These are phyloP conservation scores for Thalassoma bifasciatum DNA, from an alignment of 2,113 vertebrate genomes.

Conservation along the genomic window DNA sequence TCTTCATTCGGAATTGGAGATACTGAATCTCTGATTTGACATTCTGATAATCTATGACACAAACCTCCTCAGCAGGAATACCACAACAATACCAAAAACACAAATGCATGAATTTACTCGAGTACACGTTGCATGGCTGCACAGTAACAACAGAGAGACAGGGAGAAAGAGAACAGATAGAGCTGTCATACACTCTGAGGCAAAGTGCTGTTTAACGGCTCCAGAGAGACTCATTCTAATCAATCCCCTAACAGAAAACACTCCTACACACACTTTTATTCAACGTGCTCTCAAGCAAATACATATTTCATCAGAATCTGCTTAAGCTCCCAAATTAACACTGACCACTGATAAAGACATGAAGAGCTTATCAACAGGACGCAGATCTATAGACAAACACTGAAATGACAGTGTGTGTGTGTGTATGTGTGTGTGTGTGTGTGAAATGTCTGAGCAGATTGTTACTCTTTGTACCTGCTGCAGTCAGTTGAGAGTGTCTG, in stretches of 20 bases:
- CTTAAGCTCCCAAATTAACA: constrained; percentile 23
- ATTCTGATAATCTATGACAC: not conserved
- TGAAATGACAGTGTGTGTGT: not conserved
- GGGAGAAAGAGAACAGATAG: constrained; percentile 19
- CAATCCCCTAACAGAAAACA: constrained; percentile 39
- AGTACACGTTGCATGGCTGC: constrained; percentile 35
- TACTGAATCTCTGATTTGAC: not conserved
- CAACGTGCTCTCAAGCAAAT: constrained; percentile 49
- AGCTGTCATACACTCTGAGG: constrained; percentile 45
- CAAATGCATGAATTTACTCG: not conserved
- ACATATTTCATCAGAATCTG: constrained; percentile 59
- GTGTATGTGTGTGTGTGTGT: not conserved
- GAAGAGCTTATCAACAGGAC: constrained; percentile 7
- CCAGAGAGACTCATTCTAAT: constrained; percentile 32
- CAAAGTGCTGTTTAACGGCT: constrained; percentile 40
- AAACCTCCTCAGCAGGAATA: not conserved
- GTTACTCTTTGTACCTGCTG: not conserved
- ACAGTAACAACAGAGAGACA: constrained; percentile 30
- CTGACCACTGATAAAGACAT: constrained; percentile 18
- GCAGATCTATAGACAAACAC: constrained; percentile 2
- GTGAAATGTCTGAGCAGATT: not conserved
- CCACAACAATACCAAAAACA: not conserved
- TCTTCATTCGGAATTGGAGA: no score
- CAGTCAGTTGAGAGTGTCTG: not conserved
- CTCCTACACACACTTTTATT: constrained; percentile 13